Conservation (phyloP, 1,140 invertebrate genomes). For the Grapholita molesta region DNA sequence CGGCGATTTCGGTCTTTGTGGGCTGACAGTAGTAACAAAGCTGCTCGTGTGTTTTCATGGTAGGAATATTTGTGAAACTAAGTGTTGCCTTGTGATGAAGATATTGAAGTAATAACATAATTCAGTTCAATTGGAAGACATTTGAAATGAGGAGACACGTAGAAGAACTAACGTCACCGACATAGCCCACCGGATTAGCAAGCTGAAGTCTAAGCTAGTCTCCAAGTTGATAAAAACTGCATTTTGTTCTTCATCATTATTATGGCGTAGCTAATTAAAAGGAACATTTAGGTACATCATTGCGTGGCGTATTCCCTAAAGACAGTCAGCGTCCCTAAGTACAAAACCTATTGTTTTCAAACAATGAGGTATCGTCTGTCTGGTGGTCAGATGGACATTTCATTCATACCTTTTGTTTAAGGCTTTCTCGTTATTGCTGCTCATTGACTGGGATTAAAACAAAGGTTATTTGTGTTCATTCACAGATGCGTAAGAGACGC, state of each 20-base stretch:
- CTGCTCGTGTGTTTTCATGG: not conserved
- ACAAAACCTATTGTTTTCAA: not conserved
- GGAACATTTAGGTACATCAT: not conserved
- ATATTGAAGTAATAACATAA: too few species aligned
- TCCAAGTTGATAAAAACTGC: not conserved
- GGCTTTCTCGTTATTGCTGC: not conserved
- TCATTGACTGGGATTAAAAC: not conserved
- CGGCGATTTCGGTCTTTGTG: not conserved
- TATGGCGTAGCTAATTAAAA: not conserved
- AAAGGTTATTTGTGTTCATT: not conserved
- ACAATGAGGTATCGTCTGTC: conserved; percentile 8
- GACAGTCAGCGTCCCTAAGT: not conserved
- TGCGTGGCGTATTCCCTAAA: not conserved
- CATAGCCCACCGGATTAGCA: too few species aligned
- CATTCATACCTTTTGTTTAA: conserved; percentile 7
- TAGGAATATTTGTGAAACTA: not conserved
- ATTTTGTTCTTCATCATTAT: not conserved
- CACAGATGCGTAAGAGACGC: not conserved
- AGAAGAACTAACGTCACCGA: too few species aligned
- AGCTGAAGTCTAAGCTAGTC: too few species aligned
- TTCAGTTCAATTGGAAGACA: too few species aligned
- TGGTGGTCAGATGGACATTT: conserved; percentile 3
- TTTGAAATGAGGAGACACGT: too few species aligned
- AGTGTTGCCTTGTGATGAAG: too few species aligned
- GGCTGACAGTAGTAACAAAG: not conserved